Conservation (phyloP, 2,797 vertebrate species). For the Macroramphosus scolopax region DNA sequence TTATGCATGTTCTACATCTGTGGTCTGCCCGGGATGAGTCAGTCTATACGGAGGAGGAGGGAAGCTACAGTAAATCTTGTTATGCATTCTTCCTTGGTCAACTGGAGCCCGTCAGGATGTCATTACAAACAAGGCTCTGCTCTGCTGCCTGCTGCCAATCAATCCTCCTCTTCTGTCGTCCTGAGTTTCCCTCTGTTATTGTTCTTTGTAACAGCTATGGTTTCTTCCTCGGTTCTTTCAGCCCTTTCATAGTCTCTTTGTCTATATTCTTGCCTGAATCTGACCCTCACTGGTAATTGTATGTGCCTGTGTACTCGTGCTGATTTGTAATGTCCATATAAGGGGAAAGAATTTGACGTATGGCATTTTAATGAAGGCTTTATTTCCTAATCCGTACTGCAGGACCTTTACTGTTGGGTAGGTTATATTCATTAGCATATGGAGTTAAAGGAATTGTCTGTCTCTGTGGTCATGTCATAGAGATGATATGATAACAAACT, state of each 20-base stretch:
- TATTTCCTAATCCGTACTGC: no score
- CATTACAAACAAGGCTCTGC: conserved; percentile 53
- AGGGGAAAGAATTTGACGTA: no score
- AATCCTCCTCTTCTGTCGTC: neutral
- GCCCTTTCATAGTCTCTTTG: no score
- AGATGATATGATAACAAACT: no score
- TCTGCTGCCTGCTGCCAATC: conserved; percentile 35
- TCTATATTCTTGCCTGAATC: neutral
- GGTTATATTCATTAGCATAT: no score
- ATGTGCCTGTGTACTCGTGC: neutral
- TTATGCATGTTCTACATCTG: conserved; percentile 19
- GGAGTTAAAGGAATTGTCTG: no score
- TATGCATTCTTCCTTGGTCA: conserved; percentile 51
- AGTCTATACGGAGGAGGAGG: conserved; percentile 30
- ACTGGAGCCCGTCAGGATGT: conserved; percentile 51
- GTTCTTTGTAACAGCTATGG: no score
- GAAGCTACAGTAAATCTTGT: conserved; percentile 41
- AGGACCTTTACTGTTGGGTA: no score
- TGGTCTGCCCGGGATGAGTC: conserved; percentile 37
- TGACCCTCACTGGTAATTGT: neutral
- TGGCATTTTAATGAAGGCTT: no score
- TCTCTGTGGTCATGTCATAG: no score
- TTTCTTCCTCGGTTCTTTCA: no score
- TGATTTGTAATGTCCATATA: no score
- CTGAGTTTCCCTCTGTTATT: neutral